A percentile compares a stretch with the other conserved stretches of the same genome.
These are phyloP conservation scores for Pao palembangensis DNA, from an alignment of 2,113 vertebrate species.

Conservation along the genomic window DNA sequence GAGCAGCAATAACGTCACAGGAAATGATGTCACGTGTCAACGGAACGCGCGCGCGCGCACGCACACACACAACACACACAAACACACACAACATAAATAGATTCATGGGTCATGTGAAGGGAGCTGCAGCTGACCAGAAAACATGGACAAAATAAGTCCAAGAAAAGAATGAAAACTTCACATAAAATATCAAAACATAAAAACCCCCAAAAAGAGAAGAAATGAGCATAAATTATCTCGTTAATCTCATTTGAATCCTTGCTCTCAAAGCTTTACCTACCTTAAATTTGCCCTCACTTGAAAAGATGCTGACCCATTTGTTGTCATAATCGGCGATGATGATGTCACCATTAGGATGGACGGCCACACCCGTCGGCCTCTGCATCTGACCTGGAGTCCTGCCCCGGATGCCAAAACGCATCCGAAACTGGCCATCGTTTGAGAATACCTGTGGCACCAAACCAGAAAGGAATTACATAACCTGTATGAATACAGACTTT, in stretches of 20 bases:
- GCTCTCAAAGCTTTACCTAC: constrained; percentile 56
- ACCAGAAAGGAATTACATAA: not conserved
- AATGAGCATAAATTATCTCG: not conserved
- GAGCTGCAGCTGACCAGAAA: too few species aligned
- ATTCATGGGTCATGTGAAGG: too few species aligned
- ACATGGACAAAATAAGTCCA: too few species aligned
- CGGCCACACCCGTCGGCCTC: constrained; percentile 90
- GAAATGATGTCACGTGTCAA: not conserved
- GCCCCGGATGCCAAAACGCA: constrained; percentile 91
- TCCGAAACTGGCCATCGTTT: constrained; percentile 93
- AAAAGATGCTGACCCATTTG: constrained; percentile 99
- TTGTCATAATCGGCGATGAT: constrained; percentile 98
- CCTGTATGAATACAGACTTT: not conserved
- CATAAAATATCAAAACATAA: too few species aligned
- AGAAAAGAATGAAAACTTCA: too few species aligned
- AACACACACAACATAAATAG: not conserved
- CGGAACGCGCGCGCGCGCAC: too few species aligned
- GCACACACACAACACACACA: not conserved
- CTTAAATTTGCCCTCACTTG: constrained; percentile 96
- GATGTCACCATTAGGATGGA: constrained; percentile 94
- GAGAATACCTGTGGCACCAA: constrained; percentile 85
- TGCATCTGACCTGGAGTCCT: constrained; percentile 93
- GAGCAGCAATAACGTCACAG: not conserved
- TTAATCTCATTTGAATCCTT: too few species aligned
- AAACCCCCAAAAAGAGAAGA: not conserved